A percentile compares a stretch with the other conserved stretches of the same genome.
phyloP scores from a whole-genome alignment of 2,888 invertebrate genomes.

The Eupeodes luniger region DNA sequence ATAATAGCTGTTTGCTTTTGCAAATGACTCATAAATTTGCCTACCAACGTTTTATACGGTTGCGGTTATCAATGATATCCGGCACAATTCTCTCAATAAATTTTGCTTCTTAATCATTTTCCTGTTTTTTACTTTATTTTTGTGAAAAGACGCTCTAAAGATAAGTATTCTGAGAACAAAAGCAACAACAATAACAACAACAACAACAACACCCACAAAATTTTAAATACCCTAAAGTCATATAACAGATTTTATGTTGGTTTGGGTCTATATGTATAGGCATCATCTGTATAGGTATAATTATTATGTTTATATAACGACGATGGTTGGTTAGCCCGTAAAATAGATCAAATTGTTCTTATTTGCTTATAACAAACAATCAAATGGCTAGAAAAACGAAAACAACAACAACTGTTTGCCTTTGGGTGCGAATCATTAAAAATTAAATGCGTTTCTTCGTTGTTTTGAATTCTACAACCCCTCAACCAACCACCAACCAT shows the following conservation, averaged over 20 bases:
- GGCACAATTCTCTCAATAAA: neutral
- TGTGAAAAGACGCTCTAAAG: neutral
- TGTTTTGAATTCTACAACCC: neutral
- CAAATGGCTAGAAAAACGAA: neutral
- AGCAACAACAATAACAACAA: slow-evolving; percentile 6
- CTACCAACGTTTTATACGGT: neutral
- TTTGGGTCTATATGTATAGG: neutral
- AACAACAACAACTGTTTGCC: slow-evolving; percentile 22
- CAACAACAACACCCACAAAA: slow-evolving; percentile 19
- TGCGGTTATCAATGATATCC: neutral
- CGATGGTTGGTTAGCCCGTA: slow-evolving; percentile 28
- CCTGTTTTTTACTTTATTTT: neutral
- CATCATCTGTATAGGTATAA: too few species aligned
- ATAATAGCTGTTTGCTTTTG: slow-evolving; percentile 24
- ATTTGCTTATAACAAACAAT: slow-evolving; percentile 56
- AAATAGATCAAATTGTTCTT: slow-evolving; percentile 50
- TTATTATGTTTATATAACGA: neutral
- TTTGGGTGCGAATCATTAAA: slow-evolving; percentile 63
- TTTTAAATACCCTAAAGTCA: slow-evolving; percentile 31
- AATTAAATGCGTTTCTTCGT: slow-evolving; percentile 58
- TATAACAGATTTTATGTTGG: neutral
- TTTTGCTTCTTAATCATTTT: neutral
- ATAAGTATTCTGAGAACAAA: neutral
- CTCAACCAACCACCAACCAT: neutral
- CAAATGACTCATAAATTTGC: slow-evolving; percentile 40